phyloP scores from a whole-genome alignment of 1,140 invertebrate genomes.

The fruit fly (Drosophila melanogaster) region DNA sequence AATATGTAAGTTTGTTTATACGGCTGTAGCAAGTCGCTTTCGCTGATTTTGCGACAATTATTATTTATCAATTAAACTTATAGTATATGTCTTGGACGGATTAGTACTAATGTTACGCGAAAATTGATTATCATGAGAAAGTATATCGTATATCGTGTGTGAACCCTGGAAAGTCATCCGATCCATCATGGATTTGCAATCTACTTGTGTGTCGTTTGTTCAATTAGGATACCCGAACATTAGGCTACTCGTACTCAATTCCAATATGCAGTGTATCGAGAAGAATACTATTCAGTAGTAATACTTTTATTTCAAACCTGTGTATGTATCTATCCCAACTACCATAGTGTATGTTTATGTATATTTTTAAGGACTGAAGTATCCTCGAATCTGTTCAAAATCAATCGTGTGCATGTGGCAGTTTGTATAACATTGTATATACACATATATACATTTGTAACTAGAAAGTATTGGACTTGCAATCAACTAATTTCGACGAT shows the following conservation, averaged over 20 bases:
- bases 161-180: background rate
- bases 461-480: constrained; percentile 14
- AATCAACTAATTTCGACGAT: constrained; percentile 9
- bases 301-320: constrained; percentile 61
- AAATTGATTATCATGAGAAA: constrained; percentile 32
- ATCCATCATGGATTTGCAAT: background rate
- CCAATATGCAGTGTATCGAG: constrained; percentile 5
- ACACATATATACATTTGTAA: constrained; percentile 34
- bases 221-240: constrained; percentile 1
- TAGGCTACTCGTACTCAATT: background rate
- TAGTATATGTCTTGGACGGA: constrained; percentile 49
- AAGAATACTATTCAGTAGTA: constrained; percentile 51
- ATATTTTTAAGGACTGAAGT: constrained; percentile 4
- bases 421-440: constrained; percentile 31
- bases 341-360: background rate
- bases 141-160: constrained; percentile 18
- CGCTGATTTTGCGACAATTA: constrained; percentile 23
- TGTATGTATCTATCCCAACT: constrained; percentile 15
- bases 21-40: constrained; percentile 12
- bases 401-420: constrained; percentile 35
- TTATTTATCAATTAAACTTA: constrained; percentile 30
- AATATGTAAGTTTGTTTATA: constrained; percentile 18
- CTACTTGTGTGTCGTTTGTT: constrained; percentile 2
- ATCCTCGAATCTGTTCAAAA: constrained; percentile 18
- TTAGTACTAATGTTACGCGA: constrained; percentile 53